A percentile compares a stretch with the other conserved stretches of the same genome.
Evolutionary conservation across 1,140 invertebrate species (phyloP).

Genomic region (Leptonema lineaticorne): DNA sequence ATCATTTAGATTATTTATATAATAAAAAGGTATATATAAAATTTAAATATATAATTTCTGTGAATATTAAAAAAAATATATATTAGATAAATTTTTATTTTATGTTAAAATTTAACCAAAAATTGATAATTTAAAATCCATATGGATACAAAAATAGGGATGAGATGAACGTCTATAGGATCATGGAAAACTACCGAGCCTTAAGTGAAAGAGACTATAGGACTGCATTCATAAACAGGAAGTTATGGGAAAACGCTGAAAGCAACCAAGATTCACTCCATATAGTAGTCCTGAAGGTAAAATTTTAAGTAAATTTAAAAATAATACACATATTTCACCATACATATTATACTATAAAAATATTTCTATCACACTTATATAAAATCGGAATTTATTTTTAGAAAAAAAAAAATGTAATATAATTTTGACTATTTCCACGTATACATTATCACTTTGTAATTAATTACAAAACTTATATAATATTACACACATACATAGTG

Average conservation of each 20-base stretch:
- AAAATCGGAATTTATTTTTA: neutral
- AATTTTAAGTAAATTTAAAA: no score
- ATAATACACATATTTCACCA: no score
- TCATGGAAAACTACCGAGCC: neutral
- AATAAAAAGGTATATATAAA: no score
- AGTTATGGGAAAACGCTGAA: neutral
- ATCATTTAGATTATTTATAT: no score
- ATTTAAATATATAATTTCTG: no score
- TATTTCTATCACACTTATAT: neutral
- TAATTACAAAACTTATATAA: neutral
- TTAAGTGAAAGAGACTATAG: neutral
- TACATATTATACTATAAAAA: no score
- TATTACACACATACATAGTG: neutral
- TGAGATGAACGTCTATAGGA: neutral
- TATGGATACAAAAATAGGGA: no score
- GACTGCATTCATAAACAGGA: neutral
- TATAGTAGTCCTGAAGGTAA: neutral
- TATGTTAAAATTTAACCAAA: neutral
- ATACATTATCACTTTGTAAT: neutral
- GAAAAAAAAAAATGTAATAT: neutral
- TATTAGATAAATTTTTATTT: neutral
- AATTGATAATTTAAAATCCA: neutral
- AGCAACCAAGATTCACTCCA: neutral
- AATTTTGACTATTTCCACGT: neutral
- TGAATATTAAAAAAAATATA: no score